A percentile compares a stretch with the other conserved stretches of the same genome.
phyloP scores from a whole-genome alignment of 2,888 invertebrate species.

The Glaucopsyche alexis region DNA sequence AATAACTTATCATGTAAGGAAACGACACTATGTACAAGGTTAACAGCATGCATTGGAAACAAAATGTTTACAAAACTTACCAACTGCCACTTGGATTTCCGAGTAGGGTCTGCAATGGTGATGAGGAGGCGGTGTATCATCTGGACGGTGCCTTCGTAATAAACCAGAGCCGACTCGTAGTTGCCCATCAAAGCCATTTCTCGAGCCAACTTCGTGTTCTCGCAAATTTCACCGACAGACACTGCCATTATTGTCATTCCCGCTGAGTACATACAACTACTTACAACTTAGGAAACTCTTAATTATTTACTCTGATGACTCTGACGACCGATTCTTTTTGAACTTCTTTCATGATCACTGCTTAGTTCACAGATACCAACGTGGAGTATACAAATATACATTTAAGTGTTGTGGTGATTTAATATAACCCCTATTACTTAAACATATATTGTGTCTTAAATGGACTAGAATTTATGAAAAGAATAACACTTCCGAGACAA shows the following conservation, averaged over 20 bases:
- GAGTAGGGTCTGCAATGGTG: slow-evolving; percentile 88
- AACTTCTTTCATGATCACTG: slow-evolving; percentile 26
- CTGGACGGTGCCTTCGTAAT: slow-evolving; percentile 95
- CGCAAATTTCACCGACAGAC: slow-evolving; percentile 94
- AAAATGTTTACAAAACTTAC: slow-evolving; percentile 69
- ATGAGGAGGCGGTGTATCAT: slow-evolving; percentile 92
- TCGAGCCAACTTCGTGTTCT: slow-evolving; percentile 96
- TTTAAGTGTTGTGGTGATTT: neutral
- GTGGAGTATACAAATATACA: neutral
- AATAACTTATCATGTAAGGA: slow-evolving; percentile 66
- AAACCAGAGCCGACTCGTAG: slow-evolving; percentile 96
- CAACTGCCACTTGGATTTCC: slow-evolving; percentile 94
- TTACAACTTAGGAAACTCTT: slow-evolving; percentile 50
- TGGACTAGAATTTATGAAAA: slow-evolving; percentile 52
- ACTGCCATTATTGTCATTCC: slow-evolving; percentile 92
- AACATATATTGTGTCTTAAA: slow-evolving; percentile 47
- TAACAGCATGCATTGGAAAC: slow-evolving; percentile 49
- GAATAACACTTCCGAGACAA: slow-evolving; percentile 57
- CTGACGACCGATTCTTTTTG: slow-evolving; percentile 25
- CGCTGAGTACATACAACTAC: slow-evolving; percentile 74
- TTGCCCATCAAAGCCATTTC: slow-evolving; percentile 97
- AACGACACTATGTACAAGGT: slow-evolving; percentile 65
- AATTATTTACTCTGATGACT: slow-evolving; percentile 31
- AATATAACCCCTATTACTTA: slow-evolving; percentile 39
- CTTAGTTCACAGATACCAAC: slow-evolving; percentile 15